phyloP scores from a whole-genome alignment of 1,140 invertebrate species.

The Aphis gossypii region DNA sequence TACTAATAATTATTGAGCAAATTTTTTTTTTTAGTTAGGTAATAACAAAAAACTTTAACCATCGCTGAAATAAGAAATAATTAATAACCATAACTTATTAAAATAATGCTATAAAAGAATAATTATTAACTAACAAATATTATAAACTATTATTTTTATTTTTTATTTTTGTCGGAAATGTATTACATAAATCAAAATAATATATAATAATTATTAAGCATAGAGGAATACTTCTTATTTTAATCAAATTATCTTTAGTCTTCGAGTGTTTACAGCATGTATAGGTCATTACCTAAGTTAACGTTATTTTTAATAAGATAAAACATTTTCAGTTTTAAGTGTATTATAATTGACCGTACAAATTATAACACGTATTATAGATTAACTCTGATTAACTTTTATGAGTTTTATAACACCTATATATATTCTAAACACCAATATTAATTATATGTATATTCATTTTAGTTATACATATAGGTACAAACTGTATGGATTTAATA shows the following conservation, averaged over 20 bases:
- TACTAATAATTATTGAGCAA: background rate
- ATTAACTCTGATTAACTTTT: background rate
- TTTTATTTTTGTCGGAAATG: background rate
- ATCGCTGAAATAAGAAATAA: background rate
- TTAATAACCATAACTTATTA: background rate
- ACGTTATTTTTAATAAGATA: background rate
- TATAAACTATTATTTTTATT: background rate
- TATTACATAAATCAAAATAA: conserved; percentile 1
- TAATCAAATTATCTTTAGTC: background rate
- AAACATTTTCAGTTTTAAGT: background rate
- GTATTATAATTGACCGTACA: background rate
- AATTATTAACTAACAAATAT: background rate
- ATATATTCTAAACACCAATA: background rate
- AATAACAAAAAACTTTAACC: background rate
- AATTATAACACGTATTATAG: background rate
- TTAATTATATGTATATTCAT: background rate
- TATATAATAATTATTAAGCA: background rate
- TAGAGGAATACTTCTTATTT: background rate
- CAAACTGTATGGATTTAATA: background rate
- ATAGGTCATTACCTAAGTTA: background rate
- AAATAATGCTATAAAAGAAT: background rate
- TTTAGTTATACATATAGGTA: background rate
- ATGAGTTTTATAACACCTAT: background rate
- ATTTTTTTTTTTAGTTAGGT: background rate
- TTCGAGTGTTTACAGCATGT: background rate